Conservation (phyloP, 1,140 invertebrate species). For the Megathymus violae region DNA sequence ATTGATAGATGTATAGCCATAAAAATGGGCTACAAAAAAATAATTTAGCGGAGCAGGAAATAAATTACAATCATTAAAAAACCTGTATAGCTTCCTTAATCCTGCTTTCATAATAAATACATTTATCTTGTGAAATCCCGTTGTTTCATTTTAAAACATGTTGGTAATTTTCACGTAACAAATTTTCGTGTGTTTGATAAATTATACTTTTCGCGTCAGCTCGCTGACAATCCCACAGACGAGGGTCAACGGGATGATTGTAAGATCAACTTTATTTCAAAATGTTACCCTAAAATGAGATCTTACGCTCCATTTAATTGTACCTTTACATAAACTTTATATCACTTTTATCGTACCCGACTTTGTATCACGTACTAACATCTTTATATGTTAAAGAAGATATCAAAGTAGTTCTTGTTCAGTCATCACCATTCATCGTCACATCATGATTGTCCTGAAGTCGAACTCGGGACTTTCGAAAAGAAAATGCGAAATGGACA, state of each 20-base stretch:
- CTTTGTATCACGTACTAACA: too few relatives aligned
- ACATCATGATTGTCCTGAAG: too few relatives aligned
- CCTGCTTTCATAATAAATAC: constrained; percentile 3
- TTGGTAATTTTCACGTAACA: constrained; percentile 13
- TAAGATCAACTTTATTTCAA: constrained; percentile 37
- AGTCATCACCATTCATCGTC: too few relatives aligned
- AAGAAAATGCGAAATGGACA: too few relatives aligned
- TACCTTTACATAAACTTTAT: not conserved
- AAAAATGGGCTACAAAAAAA: too few relatives aligned
- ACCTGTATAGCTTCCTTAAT: not conserved
- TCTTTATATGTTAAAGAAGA: too few relatives aligned
- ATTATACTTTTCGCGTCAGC: constrained; percentile 25
- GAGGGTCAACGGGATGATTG: constrained; percentile 33
- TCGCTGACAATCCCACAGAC: constrained; percentile 21
- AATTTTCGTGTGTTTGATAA: constrained; percentile 29
- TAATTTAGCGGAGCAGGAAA: constrained; percentile 1
- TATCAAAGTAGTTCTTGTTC: too few relatives aligned
- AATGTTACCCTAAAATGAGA: constrained; percentile 30
- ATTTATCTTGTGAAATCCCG: not conserved
- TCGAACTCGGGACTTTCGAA: too few relatives aligned
- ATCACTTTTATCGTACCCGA: not conserved
- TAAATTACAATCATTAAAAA: not conserved
- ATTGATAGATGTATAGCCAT: too few relatives aligned
- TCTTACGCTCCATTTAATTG: not conserved
- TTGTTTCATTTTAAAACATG: not conserved